Base-by-base conservation (phyloP, 2,113 vertebrate genomes). In the Bos indicus region DNA sequence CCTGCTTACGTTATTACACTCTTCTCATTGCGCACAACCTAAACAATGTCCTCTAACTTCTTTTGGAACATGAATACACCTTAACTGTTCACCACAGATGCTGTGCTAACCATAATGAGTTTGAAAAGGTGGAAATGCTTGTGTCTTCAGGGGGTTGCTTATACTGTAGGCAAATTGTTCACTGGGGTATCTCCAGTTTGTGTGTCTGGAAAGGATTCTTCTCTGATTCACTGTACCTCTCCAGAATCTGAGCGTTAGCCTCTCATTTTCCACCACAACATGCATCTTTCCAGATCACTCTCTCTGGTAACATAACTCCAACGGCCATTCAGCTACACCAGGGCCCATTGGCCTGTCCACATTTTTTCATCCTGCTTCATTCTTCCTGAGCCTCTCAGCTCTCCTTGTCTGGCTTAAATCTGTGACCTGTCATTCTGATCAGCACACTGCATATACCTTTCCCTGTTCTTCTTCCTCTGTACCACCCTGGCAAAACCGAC, bases 101-200 rank as follows among this genome's bases (percentile, higher is more conserved):
- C 23, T 30, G 1, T 54, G 81, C 28, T 86, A 30, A 46, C 19
- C 15, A 14, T 62, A 46, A 6, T 36, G 56, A 36, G 30, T 52
- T 78, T 52, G 40, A 25, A 51, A 71, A 85, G 46, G 57, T 36
- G 26, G 57, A 86, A 15, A 10, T 6, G 23, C 26, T 25, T 2
- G 6, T 93, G 3, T 78, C 7, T 57, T 19, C 13, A 17, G 43
- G 51, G 57, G 10, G 30, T 56, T 59, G 11, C 84, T 52, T 15
- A 15, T 5, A 6, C 36, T 15, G 0, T 1, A 21, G 46, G 33
- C 56, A 40, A 1, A 14, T 12, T 23, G 43, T 52, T 43, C n/a
- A 17, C 43, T 23, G 62, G 21, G 43, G 2, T 40, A 3, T 16
- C 46, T 80, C 7, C 26, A 15, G 64, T 17, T 43, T 11, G 2